These are phyloP conservation scores for Dendroctonus ponderosae DNA, from an alignment of 1,140 invertebrate species.

Conservation along the genomic window DNA sequence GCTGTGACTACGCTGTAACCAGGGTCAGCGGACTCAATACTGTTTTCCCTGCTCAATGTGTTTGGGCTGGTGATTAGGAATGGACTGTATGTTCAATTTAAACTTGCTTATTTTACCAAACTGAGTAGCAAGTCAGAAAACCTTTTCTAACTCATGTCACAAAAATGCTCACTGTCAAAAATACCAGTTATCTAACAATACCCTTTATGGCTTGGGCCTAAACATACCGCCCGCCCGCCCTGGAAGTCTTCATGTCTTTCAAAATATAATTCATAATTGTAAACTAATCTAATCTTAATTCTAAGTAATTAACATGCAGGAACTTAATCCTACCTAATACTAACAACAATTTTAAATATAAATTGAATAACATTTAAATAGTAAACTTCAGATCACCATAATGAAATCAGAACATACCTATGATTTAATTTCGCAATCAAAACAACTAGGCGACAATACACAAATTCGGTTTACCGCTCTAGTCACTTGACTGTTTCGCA, in stretches of 20 bases:
- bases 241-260: not conserved
- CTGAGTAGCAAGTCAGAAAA: too few relatives aligned
- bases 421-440: not conserved
- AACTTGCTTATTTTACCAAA: too few relatives aligned
- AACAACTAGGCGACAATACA: not conserved
- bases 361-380: not conserved
- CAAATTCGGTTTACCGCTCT: slow-evolving; percentile 1
- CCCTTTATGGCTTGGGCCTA: too few relatives aligned
- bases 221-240: slow-evolving; percentile 11
- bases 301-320: too few relatives aligned
- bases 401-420: not conserved
- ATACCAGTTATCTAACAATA: not conserved
- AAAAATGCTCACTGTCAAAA: not conserved
- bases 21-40: too few relatives aligned
- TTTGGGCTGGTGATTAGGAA: too few relatives aligned
- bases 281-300: not conserved
- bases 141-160: too few relatives aligned
- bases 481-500: not conserved
- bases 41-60: too few relatives aligned
- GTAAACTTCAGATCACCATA: not conserved
- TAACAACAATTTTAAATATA: not conserved
- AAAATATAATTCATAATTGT: not conserved
- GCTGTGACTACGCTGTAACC: too few relatives aligned
- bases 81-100: too few relatives aligned
- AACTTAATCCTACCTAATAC: not conserved